Evolutionary conservation across 2,113 vertebrate species (phyloP).

Genomic region (Strix uralensis): DNA sequence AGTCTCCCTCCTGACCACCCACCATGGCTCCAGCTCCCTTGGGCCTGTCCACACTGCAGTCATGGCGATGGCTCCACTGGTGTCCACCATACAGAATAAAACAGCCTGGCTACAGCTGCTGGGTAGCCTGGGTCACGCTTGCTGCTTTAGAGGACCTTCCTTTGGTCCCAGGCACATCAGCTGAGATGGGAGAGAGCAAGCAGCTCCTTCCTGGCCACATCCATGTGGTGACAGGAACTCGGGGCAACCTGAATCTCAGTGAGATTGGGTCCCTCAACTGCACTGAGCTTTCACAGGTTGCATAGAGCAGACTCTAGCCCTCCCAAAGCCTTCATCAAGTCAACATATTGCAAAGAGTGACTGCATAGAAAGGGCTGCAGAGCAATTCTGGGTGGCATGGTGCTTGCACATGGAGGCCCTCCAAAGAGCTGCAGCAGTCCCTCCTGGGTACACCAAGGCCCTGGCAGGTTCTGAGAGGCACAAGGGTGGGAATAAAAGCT

Average conservation of each 20-base stretch:
- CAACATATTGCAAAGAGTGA: background rate
- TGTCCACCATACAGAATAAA: background rate
- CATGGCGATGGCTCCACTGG: background rate
- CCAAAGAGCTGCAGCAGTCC: background rate
- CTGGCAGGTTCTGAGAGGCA: background rate
- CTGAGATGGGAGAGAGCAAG: background rate
- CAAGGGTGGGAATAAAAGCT: background rate
- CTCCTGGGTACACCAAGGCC: background rate
- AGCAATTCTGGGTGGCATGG: background rate
- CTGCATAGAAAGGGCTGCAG: background rate
- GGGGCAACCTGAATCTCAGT: background rate
- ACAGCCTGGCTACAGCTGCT: background rate
- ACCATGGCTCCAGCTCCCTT: slow-evolving; percentile 16
- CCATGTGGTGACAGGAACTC: accelerated
- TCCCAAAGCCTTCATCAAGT: background rate
- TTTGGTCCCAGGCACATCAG: background rate
- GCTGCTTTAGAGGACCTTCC: background rate
- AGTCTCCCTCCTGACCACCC: slow-evolving; percentile 52
- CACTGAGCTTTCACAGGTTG: background rate
- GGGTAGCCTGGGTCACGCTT: background rate
- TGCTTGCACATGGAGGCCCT: background rate
- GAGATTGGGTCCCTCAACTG: background rate
- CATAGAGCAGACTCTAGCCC: background rate
- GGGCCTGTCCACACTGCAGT: background rate
- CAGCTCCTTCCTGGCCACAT: background rate